Conservation (phyloP, 1,140 invertebrate genomes). For the Rhynchophorus ferrugineus region DNA sequence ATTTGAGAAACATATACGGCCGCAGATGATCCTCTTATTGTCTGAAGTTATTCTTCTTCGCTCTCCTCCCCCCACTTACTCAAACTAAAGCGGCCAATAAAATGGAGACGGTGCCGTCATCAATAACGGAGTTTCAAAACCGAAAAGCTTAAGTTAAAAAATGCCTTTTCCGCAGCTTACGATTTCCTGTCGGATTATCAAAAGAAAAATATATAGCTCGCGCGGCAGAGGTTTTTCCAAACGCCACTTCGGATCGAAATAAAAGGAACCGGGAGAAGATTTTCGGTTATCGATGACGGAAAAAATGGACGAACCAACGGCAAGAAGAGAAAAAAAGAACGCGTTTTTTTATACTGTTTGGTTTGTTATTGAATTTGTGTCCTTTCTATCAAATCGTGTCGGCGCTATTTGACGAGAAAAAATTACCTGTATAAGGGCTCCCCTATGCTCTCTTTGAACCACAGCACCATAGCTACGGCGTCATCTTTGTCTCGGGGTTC, state of each 20-base stretch:
- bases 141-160: not conserved
- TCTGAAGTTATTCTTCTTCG: not conserved
- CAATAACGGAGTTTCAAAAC: slow-evolving; percentile 13
- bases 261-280: no score
- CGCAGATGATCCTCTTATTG: no score
- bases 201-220: not conserved
- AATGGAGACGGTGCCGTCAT: slow-evolving; percentile 10
- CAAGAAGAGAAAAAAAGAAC: not conserved
- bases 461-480: slow-evolving; percentile 77
- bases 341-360: no score
- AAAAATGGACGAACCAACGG: no score
- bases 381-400: no score
- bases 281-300: no score
- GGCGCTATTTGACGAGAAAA: no score
- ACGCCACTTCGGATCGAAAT: not conserved
- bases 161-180: slow-evolving; percentile 6
- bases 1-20: no score
- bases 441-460: slow-evolving; percentile 77
- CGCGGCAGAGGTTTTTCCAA: not conserved
- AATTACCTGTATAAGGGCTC: slow-evolving; percentile 82
- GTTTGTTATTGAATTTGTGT: no score
- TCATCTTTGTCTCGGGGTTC: slow-evolving; percentile 67
- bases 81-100: slow-evolving; percentile 13
- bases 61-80: not conserved
- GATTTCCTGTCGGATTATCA: not conserved